phyloP scores from a whole-genome alignment of 2,888 invertebrate species.

The Imbricaverruca yamaguchii region DNA sequence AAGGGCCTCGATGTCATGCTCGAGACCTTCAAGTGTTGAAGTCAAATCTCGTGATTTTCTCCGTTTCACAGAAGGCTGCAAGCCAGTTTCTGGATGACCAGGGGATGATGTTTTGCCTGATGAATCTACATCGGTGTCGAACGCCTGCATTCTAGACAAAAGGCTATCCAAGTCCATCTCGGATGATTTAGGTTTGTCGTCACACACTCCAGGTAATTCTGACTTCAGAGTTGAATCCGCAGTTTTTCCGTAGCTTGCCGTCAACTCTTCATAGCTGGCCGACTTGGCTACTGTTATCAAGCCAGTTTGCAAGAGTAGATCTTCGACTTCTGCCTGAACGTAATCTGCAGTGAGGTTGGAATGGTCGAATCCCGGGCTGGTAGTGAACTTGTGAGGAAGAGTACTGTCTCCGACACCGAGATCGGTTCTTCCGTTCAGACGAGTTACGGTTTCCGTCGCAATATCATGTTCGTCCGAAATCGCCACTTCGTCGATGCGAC shows the following conservation, averaged over 20 bases:
- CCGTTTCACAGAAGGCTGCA: not conserved
- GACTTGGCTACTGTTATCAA: not conserved
- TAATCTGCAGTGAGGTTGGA: not conserved
- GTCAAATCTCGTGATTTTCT: not conserved
- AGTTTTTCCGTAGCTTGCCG: not conserved
- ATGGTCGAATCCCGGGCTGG: not conserved
- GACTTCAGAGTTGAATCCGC: too few relatives aligned
- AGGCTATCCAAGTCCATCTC: not conserved
- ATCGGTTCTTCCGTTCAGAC: not conserved
- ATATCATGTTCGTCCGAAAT: constrained; percentile 3
- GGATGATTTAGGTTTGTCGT: not conserved
- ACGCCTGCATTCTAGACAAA: not conserved
- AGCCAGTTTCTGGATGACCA: too few relatives aligned
- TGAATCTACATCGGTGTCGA: not conserved
- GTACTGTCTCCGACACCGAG: not conserved
- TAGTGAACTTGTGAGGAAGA: not conserved
- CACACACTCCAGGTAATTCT: too few relatives aligned
- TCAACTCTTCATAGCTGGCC: not conserved
- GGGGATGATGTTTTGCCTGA: too few relatives aligned
- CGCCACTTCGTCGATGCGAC: not conserved
- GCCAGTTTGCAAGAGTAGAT: not conserved
- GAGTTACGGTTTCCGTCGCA: not conserved
- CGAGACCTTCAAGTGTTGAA: not conserved
- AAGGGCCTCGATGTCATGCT: not conserved
- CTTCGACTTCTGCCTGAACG: not conserved